These are phyloP conservation scores for Gadus macrocephalus DNA, from an alignment of 2,113 vertebrate genomes.

Conservation along the genomic window DNA sequence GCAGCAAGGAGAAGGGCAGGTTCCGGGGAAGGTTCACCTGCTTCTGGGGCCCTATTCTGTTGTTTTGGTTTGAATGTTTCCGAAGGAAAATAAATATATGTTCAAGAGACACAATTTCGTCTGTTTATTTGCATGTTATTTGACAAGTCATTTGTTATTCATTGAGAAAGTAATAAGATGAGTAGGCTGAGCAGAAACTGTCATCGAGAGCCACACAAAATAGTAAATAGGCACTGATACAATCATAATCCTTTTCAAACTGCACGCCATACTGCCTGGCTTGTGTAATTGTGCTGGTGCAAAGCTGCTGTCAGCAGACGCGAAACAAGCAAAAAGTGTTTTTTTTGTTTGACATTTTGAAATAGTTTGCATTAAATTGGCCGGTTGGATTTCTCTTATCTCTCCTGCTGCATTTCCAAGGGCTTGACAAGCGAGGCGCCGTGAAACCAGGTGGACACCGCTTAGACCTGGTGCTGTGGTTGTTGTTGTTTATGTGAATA, in stretches of 20 bases:
- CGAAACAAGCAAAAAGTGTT: slow-evolving; percentile 3
- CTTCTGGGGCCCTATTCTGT: slow-evolving; percentile 18
- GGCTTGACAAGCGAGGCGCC: slow-evolving; percentile 27
- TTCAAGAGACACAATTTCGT: slow-evolving; percentile 34
- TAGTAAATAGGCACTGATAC: slow-evolving; percentile 58
- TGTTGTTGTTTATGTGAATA: slow-evolving; percentile 63
- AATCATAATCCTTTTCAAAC: slow-evolving; percentile 64
- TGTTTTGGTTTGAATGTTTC: neutral
- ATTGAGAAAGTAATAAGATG: slow-evolving; percentile 60
- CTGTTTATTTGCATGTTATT: slow-evolving; percentile 60
- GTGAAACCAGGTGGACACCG: slow-evolving; percentile 7
- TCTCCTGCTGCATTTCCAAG: neutral
- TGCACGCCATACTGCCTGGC: slow-evolving; percentile 39
- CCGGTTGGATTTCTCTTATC: too few species aligned
- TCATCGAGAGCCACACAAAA: slow-evolving; percentile 61
- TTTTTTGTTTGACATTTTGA: neutral
- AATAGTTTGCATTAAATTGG: too few species aligned
- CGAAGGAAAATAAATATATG: slow-evolving; percentile 29
- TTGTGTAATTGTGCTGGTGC: slow-evolving; percentile 32
- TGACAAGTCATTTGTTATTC: slow-evolving; percentile 62
- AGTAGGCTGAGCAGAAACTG: slow-evolving; percentile 54
- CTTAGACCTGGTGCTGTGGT: neutral
- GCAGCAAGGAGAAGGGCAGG: slow-evolving; percentile 33
- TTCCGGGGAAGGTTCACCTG: too few species aligned
- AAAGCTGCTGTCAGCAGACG: slow-evolving; percentile 22